Base-by-base conservation (phyloP, 2,888 invertebrate species). In the Diogma glabrata region DNA sequence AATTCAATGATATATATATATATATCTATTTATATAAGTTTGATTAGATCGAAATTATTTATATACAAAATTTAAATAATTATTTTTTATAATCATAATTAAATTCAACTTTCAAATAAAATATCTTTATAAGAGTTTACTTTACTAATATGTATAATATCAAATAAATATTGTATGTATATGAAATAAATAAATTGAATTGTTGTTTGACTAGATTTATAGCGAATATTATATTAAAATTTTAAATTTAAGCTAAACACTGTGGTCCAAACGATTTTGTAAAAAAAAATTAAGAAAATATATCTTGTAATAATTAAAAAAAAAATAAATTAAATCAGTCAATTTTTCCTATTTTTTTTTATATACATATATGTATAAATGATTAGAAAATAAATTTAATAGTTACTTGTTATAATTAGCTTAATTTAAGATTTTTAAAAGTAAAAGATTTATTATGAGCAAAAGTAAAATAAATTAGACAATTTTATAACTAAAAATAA, bases 401-500 rank as follows among this genome's bases (percentile, higher is more conserved):
- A 20, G 24, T 12, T 16, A 46, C 24, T 26, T 24, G 24, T 23
- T 46, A 24, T 46, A 9, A 26, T 46, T 46, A 16, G 24, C 9
- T 46, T 14, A 36, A 22, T 24, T 7, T 9, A 24, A 24, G 7
- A 24, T 7, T 9, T 7, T 7, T 7, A 24, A 5, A 24, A 24
- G 9, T 7, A 24, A 24, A 46, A 46, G 24, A 46, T 24, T 24
- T 24, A 26, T 16, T 43, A 24, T 24, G 46, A 24, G 23, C 22
- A 22, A 46, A 45, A 45, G 20, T 40, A 40, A 20, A 40, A 45
- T 43, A 43, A 22, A 43, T 40, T 40, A 40, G 14, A 45, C 23
- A 45, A 23, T 46, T 16, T 14, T 16, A 8, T 26, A 46, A 14
- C 16, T 43, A 45, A 22, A 3, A 23, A 22, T 14, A 10, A 20